Conservation (phyloP, 1,140 invertebrate genomes). For the Caenorhabditis tropicalis region DNA sequence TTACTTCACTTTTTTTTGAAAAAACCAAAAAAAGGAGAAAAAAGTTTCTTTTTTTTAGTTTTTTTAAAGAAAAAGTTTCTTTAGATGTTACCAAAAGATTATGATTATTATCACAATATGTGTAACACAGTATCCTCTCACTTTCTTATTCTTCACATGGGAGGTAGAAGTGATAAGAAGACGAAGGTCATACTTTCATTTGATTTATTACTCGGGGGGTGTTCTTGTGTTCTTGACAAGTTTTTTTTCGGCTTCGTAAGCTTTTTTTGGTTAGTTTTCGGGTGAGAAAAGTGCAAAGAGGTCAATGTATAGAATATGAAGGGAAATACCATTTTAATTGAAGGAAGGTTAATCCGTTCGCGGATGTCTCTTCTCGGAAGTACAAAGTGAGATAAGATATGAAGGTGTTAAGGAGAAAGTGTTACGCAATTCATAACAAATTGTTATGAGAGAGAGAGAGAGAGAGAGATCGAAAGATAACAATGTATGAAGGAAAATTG, state of each 20-base stretch:
- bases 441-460: background rate
- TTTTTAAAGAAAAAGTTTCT: no score
- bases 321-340: background rate
- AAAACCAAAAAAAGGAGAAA: no score
- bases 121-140: background rate
- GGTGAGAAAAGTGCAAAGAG: background rate
- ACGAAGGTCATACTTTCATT: constrained; percentile 9
- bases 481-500: no score
- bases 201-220: constrained; percentile 1
- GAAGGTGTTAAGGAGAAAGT: background rate
- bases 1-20: no score
- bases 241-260: background rate
- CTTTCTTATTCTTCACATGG: background rate
- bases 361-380: no score
- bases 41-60: no score
- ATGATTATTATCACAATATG: no score
- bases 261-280: background rate
- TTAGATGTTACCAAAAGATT: background rate
- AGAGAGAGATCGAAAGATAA: background rate
- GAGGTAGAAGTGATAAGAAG: background rate
- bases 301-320: no score
- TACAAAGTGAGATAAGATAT: background rate
- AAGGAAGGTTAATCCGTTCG: background rate
- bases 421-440: constrained; percentile 1
- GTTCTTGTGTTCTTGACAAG: background rate